Percentiles rank a stretch among this genome's conserved stretches.
These are phyloP conservation scores for Lepisosteus osseus DNA, from an alignment of 2,113 vertebrate genomes.

Conservation along the genomic window DNA sequence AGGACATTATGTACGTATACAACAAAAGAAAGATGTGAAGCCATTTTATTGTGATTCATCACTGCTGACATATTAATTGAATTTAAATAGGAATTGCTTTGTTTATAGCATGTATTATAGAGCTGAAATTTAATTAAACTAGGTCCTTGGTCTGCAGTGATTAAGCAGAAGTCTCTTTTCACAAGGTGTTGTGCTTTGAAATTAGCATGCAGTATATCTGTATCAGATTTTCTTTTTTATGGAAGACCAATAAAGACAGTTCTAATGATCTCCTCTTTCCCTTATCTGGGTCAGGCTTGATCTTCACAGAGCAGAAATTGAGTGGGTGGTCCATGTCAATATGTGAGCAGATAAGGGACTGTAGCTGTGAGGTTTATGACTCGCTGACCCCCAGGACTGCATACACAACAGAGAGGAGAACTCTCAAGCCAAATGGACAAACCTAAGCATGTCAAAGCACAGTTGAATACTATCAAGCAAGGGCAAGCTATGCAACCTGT, in stretches of 20 bases:
- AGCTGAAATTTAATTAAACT: conserved; percentile 56
- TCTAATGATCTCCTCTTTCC: neutral
- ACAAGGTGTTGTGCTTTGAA: conserved; percentile 40
- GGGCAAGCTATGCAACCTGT: too few relatives aligned
- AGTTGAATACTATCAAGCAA: too few relatives aligned
- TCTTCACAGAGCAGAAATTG: neutral
- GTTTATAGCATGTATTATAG: conserved; percentile 47
- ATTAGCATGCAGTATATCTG: conserved; percentile 1
- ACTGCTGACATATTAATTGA: conserved; percentile 54
- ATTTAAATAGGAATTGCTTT: conserved; percentile 42
- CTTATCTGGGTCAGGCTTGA: neutral
- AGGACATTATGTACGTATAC: conserved; percentile 22
- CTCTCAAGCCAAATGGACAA: too few relatives aligned
- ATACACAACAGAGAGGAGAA: too few relatives aligned
- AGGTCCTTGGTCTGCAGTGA: conserved; percentile 44
- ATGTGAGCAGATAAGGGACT: neutral
- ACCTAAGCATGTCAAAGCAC: too few relatives aligned
- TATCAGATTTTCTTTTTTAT: conserved; percentile 15
- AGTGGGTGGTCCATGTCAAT: neutral
- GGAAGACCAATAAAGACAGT: neutral
- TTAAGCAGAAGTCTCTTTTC: conserved; percentile 32
- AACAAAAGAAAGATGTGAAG: conserved; percentile 43
- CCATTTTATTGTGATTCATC: conserved; percentile 52
- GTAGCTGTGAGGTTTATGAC: neutral
- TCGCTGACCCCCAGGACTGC: too few relatives aligned